Evolutionary conservation across 2,888 invertebrate species (phyloP).

Genomic region (Drosophila limbata): DNA sequence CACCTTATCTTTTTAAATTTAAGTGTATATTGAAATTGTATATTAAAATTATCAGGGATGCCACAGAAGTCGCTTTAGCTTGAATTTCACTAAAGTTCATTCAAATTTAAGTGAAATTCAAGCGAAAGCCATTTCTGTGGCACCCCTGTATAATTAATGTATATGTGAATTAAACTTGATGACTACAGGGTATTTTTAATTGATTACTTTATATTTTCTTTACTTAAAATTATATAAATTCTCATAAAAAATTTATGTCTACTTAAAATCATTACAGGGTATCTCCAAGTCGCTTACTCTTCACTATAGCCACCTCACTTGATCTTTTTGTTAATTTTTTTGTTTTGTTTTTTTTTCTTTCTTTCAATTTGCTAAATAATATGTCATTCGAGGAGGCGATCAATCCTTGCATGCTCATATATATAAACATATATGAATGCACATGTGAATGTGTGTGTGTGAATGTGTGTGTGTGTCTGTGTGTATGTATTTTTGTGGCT

Average conservation of each 20-base stretch:
- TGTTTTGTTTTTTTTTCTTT: constrained; percentile 49
- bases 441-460: not conserved
- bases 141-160: too few species aligned
- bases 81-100: too few species aligned
- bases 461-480: not conserved
- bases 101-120: too few species aligned
- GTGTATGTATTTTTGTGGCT: constrained; percentile 1
- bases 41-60: too few species aligned
- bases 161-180: too few species aligned
- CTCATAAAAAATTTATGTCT: not conserved
- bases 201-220: not conserved
- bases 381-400: constrained; percentile 76
- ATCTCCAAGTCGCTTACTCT: not conserved
- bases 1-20: too few species aligned
- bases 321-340: constrained; percentile 7
- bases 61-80: too few species aligned
- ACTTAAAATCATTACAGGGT: not conserved
- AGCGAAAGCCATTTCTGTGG: too few species aligned
- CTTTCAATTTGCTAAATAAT: constrained; percentile 76
- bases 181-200: not conserved
- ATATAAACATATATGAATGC: constrained; percentile 4
- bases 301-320: not conserved
- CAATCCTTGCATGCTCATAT: constrained; percentile 62
- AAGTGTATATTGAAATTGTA: too few species aligned
- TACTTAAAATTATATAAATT: not conserved